Percentiles rank a stretch among this genome's conserved stretches.
phyloP scores from a whole-genome alignment of 2,888 invertebrate genomes.

The Nemotelus nigrinus region DNA sequence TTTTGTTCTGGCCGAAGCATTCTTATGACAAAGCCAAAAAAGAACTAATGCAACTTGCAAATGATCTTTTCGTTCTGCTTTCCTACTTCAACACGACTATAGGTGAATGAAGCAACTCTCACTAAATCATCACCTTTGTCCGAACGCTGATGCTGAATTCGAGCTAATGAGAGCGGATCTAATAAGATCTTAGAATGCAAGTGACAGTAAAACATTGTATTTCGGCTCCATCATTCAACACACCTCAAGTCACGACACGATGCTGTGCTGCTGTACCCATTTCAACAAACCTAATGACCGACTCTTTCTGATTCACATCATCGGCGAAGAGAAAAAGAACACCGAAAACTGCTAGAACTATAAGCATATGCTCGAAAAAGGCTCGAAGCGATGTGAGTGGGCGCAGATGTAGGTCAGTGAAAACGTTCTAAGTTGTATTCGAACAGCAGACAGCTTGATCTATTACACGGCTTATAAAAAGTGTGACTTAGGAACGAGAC shows the following conservation, averaged over 20 bases:
- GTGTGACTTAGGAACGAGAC: constrained; percentile 17
- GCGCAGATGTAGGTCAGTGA: constrained; percentile 28
- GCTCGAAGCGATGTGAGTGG: constrained; percentile 15
- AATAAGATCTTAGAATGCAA: constrained; percentile 27
- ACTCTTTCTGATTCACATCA: not conserved
- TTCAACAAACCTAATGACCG: constrained; percentile 11
- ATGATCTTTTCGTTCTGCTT: constrained; percentile 10
- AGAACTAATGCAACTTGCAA: constrained; percentile 19
- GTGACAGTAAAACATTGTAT: constrained; percentile 28
- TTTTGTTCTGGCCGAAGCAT: constrained; percentile 18
- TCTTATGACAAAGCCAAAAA: constrained; percentile 18
- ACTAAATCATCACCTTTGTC: constrained; percentile 23
- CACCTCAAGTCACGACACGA: constrained; percentile 18
- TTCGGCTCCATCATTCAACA: not conserved
- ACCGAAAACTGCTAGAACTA: constrained; percentile 19
- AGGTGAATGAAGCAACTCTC: constrained; percentile 29
- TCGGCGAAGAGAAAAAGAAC: not conserved
- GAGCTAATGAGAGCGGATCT: constrained; percentile 12
- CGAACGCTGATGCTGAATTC: constrained; percentile 15
- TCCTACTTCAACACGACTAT: not conserved
- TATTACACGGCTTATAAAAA: constrained; percentile 29
- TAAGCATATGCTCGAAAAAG: constrained; percentile 18
- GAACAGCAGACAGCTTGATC: constrained; percentile 32
- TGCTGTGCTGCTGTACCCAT: constrained; percentile 17
- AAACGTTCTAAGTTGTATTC: constrained; percentile 33